These are phyloP conservation scores for Perca schrenkii DNA, from an alignment of 2,113 vertebrate genomes.

Conservation along the genomic window DNA sequence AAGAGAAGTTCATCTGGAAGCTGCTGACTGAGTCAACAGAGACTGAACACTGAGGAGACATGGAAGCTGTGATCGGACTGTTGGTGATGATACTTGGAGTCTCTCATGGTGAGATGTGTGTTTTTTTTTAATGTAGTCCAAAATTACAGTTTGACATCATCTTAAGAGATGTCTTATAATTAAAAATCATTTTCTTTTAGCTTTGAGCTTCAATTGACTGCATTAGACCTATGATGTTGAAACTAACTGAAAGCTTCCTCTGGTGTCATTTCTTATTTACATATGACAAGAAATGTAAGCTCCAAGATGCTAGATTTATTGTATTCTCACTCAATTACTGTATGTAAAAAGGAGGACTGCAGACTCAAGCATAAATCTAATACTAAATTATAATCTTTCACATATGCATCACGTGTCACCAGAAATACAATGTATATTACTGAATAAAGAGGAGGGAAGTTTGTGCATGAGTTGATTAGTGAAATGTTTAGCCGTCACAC, in stretches of 20 bases:
- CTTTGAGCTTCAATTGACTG: neutral
- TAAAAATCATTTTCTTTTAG: neutral
- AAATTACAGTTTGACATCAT: neutral
- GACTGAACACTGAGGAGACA: conserved; percentile 1
- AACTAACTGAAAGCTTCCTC: neutral
- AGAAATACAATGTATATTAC: neutral
- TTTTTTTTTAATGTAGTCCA: no score
- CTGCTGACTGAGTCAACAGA: neutral
- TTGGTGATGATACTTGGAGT: conserved; percentile 3
- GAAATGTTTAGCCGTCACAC: neutral
- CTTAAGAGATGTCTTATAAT: neutral
- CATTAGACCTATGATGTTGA: neutral
- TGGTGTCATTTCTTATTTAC: neutral
- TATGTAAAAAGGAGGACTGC: neutral
- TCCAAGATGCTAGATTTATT: neutral
- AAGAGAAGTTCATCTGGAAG: neutral
- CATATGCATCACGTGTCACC: no score
- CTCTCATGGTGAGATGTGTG: conserved; percentile 26
- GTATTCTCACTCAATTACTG: neutral
- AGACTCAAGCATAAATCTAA: no score
- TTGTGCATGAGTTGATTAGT: neutral
- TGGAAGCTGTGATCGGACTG: conserved; percentile 26
- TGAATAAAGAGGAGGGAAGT: neutral
- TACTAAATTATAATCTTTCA: neutral
- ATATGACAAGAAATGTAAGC: neutral